Percentiles rank a stretch among this genome's conserved stretches.
phyloP scores from a whole-genome alignment of 2,797 vertebrate species.

The Enteromius mattozi region DNA sequence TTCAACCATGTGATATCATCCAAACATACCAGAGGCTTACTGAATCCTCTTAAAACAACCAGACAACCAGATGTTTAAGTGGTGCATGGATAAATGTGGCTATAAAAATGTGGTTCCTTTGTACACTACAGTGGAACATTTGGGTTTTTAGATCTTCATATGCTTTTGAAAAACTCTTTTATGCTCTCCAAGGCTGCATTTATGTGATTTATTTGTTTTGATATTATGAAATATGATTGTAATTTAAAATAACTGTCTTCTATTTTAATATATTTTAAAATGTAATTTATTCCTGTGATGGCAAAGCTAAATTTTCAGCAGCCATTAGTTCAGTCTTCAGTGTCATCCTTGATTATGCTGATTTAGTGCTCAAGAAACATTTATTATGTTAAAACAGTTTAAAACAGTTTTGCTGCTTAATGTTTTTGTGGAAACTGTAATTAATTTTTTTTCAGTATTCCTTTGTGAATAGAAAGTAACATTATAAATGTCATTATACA shows the following conservation, averaged over 20 bases:
- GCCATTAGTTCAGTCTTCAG: neutral
- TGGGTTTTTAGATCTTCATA: neutral
- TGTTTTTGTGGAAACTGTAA: neutral
- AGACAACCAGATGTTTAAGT: conserved; percentile 22
- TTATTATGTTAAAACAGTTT: neutral
- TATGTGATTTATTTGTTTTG: neutral
- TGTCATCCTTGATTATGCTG: neutral
- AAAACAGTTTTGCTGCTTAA: neutral
- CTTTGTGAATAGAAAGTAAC: too few species aligned
- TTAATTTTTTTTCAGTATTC: neutral
- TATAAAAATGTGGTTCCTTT: neutral
- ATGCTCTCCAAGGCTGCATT: neutral
- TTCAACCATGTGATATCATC: neutral
- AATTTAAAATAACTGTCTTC: neutral
- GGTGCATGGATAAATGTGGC: neutral
- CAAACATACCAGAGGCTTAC: neutral
- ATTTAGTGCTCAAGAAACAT: neutral
- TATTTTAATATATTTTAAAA: neutral
- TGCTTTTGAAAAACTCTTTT: neutral
- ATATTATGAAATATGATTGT: neutral
- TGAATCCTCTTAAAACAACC: conserved; percentile 11
- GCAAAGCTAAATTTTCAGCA: neutral
- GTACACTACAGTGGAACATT: neutral
- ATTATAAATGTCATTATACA: too few species aligned
- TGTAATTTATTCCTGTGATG: neutral